Evolutionary conservation across 2,797 vertebrate species (phyloP).

Genomic region (Muraenolepis orangiensis): DNA sequence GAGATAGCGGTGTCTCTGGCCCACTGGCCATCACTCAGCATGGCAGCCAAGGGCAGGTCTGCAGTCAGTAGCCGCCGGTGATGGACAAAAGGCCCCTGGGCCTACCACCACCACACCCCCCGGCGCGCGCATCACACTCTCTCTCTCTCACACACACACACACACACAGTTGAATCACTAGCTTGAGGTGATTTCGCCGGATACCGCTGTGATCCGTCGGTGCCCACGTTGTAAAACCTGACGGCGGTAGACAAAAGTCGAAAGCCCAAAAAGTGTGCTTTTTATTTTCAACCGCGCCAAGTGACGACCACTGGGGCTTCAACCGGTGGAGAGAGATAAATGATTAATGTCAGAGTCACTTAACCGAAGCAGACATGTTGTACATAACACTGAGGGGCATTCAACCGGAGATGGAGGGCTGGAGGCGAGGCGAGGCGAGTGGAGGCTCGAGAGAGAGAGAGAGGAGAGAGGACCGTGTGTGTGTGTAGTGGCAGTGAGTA

Average conservation of each 20-base stretch:
- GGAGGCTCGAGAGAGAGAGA: no score
- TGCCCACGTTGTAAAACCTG: no score
- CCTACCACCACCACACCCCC: not conserved
- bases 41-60: conserved; percentile 32
- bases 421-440: no score
- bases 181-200: no score
- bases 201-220: no score
- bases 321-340: conserved; percentile 7
- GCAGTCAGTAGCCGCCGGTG: conserved; percentile 35
- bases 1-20: conserved; percentile 72
- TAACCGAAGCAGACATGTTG: conserved; percentile 18
- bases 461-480: no score
- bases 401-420: not conserved
- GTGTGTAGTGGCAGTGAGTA: no score
- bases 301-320: no score
- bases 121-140: no score
- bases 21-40: conserved; percentile 48
- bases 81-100: conserved; percentile 37
- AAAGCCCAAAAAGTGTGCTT: no score
- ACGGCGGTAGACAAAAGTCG: no score
- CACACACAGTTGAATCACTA: not conserved
- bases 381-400: not conserved
- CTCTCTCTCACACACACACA: not conserved
- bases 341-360: conserved; percentile 22
- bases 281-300: no score